Conservation (phyloP, 1,140 invertebrate species). For the Aphidius gifuensis region DNA sequence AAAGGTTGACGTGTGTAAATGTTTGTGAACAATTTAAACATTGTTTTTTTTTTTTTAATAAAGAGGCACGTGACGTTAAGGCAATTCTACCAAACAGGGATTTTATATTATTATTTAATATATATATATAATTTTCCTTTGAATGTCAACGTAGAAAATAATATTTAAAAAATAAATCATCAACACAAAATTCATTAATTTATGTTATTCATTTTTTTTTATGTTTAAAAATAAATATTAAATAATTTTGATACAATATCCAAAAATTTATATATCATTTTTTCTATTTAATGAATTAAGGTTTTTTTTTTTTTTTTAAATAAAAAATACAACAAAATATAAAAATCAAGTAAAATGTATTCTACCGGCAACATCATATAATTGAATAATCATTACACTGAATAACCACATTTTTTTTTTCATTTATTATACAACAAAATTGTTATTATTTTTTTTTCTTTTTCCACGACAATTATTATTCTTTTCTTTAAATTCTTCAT, state of each 20-base stretch:
- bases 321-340: slow-evolving; percentile 45
- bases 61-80: slow-evolving; percentile 48
- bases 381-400: slow-evolving; percentile 47
- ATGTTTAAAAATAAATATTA: too few species aligned
- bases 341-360: slow-evolving; percentile 58
- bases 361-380: slow-evolving; percentile 56
- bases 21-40: slow-evolving; percentile 42
- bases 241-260: too few species aligned
- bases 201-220: too few species aligned
- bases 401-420: slow-evolving; percentile 48
- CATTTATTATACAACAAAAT: too few species aligned
- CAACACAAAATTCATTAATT: too few species aligned
- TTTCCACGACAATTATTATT: neutral
- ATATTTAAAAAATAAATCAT: too few species aligned
- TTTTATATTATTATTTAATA: slow-evolving; percentile 19
- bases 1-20: slow-evolving; percentile 6
- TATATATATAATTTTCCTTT: slow-evolving; percentile 14
- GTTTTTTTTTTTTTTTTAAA: slow-evolving; percentile 24
- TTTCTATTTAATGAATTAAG: too few species aligned
- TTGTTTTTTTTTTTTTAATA: slow-evolving; percentile 21
- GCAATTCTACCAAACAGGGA: slow-evolving; percentile 44
- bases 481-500: neutral
- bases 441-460: slow-evolving; percentile 6
- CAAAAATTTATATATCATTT: too few species aligned
- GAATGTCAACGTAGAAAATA: neutral